Evolutionary conservation across 1,140 invertebrate species (phyloP).

Genomic region (Drosophila pectinifera): DNA sequence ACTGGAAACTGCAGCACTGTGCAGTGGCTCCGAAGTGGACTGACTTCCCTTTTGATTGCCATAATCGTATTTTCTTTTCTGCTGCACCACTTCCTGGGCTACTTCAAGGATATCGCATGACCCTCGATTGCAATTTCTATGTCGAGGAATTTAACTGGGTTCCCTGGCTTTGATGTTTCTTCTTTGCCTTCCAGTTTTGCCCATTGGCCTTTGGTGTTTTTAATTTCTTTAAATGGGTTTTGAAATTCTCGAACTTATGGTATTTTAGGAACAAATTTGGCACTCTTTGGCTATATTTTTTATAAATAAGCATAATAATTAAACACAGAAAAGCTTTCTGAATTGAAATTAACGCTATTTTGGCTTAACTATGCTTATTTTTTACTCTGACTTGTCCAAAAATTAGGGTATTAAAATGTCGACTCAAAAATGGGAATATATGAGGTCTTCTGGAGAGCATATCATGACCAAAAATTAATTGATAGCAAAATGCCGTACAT

Average conservation of each 20-base stretch:
- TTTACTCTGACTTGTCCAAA: no score
- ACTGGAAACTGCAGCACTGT: conserved; percentile 7
- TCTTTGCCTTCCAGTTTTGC: neutral
- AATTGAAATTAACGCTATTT: no score
- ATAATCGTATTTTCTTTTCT: conserved; percentile 35
- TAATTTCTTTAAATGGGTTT: conserved; percentile 9
- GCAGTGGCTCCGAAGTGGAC: conserved; percentile 16
- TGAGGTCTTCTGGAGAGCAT: no score
- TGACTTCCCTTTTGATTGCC: conserved; percentile 27
- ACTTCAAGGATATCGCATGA: conserved; percentile 73
- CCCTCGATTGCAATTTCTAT: conserved; percentile 26
- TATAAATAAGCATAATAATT: no score
- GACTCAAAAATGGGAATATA: no score
- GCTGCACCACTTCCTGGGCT: conserved; percentile 8
- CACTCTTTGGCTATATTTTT: no score
- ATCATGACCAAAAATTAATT: no score
- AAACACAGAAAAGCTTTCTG: no score
- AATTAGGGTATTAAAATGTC: no score
- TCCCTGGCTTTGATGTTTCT: conserved; percentile 8
- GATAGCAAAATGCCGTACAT: no score
- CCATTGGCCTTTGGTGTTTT: conserved; percentile 27
- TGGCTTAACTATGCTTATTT: no score
- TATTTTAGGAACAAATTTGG: neutral
- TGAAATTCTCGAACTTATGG: neutral
- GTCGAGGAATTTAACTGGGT: conserved; percentile 13